phyloP scores from a whole-genome alignment of 2,888 invertebrate species.

The Agrotis clavis region DNA sequence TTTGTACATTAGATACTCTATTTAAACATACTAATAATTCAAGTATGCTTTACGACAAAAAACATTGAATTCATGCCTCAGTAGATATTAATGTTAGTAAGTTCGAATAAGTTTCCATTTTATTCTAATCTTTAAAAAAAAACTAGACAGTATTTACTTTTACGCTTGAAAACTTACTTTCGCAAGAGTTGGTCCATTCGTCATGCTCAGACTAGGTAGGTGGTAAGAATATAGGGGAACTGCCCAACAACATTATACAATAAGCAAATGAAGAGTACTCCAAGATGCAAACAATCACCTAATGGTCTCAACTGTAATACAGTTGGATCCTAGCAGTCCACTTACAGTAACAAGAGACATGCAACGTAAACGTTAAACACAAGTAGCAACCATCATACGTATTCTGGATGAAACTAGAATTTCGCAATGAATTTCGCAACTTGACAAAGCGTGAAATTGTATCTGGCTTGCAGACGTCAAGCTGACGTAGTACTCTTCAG shows the following conservation, averaged over 20 bases:
- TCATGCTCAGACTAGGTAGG: background rate
- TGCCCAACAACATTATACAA: background rate
- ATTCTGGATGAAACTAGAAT: conserved; percentile 87
- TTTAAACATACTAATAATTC: no score
- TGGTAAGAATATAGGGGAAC: background rate
- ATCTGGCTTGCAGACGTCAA: conserved; percentile 85
- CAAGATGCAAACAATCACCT: conserved; percentile 46
- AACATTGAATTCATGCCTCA: no score
- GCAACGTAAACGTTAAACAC: conserved; percentile 72
- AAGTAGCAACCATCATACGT: conserved; percentile 72
- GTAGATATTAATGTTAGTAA: no score
- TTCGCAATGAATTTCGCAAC: conserved; percentile 87
- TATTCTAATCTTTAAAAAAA: no score
- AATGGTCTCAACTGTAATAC: conserved; percentile 44
- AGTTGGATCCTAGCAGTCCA: conserved; percentile 52
- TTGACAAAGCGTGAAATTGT: conserved; percentile 90
- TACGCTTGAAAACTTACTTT: no score
- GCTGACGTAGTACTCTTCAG: conserved; percentile 85
- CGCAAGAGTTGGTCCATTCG: background rate
- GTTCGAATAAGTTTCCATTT: no score
- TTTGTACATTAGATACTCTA: no score
- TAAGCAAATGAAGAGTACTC: conserved; percentile 27
- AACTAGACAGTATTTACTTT: no score
- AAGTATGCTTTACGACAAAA: no score
- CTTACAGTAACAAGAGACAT: conserved; percentile 64